phyloP scores from a whole-genome alignment of 2,797 vertebrate genomes.

The Otolemur crassicaudatus region DNA sequence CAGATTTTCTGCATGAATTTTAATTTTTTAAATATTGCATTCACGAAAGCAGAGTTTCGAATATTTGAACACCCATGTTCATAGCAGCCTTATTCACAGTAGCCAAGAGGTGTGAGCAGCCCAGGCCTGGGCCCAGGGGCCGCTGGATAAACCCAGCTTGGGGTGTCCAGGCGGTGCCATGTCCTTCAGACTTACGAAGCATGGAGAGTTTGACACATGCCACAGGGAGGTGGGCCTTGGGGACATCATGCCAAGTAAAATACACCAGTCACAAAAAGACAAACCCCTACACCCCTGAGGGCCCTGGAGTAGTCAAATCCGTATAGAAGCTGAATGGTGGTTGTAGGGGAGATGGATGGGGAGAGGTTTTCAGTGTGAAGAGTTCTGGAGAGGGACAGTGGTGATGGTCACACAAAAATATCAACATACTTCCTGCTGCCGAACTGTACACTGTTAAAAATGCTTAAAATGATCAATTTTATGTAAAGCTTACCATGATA shows the following conservation, averaged over 20 bases:
- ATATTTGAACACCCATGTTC: neutral
- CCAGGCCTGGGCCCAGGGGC: neutral
- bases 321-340: neutral
- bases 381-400: too few relatives aligned
- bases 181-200: neutral
- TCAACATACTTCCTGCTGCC: neutral
- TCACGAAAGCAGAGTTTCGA: neutral
- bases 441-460: neutral
- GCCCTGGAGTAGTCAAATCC: neutral
- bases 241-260: neutral
- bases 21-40: neutral
- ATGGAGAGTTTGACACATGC: neutral
- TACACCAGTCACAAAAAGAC: neutral
- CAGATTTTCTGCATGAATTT: neutral
- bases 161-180: too few relatives aligned
- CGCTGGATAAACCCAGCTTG: neutral
- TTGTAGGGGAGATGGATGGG: neutral
- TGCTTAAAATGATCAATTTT: neutral
- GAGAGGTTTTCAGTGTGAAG: neutral
- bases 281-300: neutral
- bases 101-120: neutral
- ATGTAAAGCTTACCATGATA: neutral
- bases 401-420: accelerated
- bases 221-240: neutral
- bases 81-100: neutral